Percentiles rank a stretch among this genome's conserved stretches.
Conservation (phyloP, 1,140 invertebrate genomes). For the Brachionus paranguensis region DNA sequence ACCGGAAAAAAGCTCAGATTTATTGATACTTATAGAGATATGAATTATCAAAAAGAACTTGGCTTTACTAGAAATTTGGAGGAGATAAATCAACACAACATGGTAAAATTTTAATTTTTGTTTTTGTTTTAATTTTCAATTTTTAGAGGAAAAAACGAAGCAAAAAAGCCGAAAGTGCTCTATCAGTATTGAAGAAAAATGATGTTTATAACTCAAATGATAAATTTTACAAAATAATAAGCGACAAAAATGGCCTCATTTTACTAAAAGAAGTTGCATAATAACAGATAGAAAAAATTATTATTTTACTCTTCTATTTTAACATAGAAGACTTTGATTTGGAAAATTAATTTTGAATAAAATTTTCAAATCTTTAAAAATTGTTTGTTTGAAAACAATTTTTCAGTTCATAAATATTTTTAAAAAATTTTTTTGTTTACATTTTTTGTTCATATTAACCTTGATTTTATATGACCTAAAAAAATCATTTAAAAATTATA, state of each 20-base stretch:
- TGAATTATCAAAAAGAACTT: background rate
- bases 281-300: background rate
- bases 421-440: background rate
- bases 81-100: background rate
- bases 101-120: background rate
- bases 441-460: background rate
- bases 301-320: background rate
- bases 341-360: background rate
- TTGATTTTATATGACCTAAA: background rate
- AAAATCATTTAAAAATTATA: background rate
- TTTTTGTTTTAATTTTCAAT: background rate
- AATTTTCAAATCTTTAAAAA: background rate
- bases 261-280: background rate
- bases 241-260: constrained; percentile 10
- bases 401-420: background rate
- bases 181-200: background rate
- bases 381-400: background rate
- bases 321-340: background rate
- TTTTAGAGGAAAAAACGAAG: background rate
- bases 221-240: constrained; percentile 13
- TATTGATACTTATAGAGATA: background rate
- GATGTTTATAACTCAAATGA: background rate
- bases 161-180: background rate
- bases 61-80: background rate
- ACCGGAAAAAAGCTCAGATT: background rate